A percentile compares a stretch with the other conserved stretches of the same genome.
Conservation (phyloP, 2,113 vertebrate species). For the Passer domesticus region DNA sequence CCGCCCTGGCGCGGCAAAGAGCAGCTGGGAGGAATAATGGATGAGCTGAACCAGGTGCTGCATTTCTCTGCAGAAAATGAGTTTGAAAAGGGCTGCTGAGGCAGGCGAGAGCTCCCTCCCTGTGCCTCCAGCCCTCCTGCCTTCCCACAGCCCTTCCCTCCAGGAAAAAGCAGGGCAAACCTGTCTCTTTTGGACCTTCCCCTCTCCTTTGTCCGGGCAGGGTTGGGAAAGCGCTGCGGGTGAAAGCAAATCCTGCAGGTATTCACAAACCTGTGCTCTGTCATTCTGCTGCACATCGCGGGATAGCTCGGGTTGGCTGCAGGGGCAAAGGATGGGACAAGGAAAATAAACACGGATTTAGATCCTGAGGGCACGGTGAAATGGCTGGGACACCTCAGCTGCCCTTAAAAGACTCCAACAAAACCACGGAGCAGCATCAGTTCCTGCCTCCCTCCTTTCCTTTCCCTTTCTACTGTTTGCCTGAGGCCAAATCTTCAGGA, state of each 20-base stretch:
- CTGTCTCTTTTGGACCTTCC: neutral
- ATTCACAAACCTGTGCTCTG: neutral
- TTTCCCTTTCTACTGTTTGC: neutral
- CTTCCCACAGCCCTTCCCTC: neutral
- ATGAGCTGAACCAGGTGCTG: slow-evolving; percentile 2
- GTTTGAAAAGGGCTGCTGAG: neutral
- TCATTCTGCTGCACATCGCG: accelerated
- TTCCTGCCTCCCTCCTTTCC: neutral
- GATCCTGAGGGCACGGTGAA: neutral
- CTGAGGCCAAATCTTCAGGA: neutral
- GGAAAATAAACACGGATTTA: neutral
- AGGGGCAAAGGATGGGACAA: neutral
- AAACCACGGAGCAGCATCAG: accelerated
- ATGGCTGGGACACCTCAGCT: neutral
- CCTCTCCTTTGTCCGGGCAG: neutral
- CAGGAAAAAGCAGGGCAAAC: neutral
- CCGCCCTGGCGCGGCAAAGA: neutral
- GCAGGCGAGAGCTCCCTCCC: neutral
- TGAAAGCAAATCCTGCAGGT: neutral
- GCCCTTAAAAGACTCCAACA: neutral
- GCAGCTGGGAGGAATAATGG: slow-evolving; percentile 42
- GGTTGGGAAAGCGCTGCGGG: neutral
- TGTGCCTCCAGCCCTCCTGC: neutral
- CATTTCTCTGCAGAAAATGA: neutral
- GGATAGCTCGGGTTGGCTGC: neutral